phyloP scores from a whole-genome alignment of 1,140 invertebrate genomes.

The Pemphigus obesinymphae region DNA sequence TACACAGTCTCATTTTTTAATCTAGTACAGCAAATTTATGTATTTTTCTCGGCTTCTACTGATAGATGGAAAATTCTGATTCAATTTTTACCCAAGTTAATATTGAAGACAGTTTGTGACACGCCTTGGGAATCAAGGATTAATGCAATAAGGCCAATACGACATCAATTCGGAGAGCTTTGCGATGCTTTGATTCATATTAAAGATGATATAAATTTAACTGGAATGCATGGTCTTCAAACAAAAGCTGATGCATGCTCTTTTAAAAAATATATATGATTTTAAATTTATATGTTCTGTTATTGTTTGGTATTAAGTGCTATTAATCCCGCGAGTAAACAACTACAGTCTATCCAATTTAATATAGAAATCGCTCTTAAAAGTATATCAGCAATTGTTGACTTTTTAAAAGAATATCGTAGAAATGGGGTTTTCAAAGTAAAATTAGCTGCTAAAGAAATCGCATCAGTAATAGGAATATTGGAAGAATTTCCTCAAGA shows the following conservation, averaged over 20 bases:
- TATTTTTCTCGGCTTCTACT: background rate
- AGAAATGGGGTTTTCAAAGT: background rate
- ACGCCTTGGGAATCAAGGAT: background rate
- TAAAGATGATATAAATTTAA: background rate
- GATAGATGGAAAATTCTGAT: background rate
- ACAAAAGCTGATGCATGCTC: background rate
- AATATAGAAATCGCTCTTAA: background rate
- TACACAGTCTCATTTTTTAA: background rate
- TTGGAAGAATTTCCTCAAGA: no score
- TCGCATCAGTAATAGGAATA: background rate
- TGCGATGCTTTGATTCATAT: background rate
- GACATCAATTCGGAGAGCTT: background rate
- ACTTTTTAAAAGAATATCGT: background rate
- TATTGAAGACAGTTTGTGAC: background rate
- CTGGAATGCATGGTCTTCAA: background rate
- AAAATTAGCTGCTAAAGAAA: background rate
- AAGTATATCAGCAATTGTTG: background rate
- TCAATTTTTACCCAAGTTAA: background rate
- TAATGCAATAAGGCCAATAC: background rate
- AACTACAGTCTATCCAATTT: background rate
- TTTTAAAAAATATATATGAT: background rate
- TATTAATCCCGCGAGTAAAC: no score
- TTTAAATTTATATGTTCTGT: background rate
- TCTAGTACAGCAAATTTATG: background rate
- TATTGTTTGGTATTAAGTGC: constrained; percentile 7